A percentile compares a stretch with the other conserved stretches of the same genome.
These are phyloP conservation scores for Corapipo altera DNA, from an alignment of 2,113 vertebrate species.

Conservation along the genomic window DNA sequence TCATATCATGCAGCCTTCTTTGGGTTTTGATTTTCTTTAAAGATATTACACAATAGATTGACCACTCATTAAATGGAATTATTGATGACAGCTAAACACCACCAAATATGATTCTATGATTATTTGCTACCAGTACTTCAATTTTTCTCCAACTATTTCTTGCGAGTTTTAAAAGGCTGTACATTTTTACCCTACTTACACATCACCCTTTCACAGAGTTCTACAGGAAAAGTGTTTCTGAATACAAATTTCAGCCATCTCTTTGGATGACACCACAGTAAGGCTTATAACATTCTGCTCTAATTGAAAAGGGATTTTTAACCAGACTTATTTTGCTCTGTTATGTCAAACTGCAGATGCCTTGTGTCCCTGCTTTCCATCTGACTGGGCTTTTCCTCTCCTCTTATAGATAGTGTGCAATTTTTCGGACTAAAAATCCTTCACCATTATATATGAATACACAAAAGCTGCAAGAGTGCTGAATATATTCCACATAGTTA, in stretches of 20 bases:
- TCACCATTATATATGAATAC: background rate
- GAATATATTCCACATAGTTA: background rate
- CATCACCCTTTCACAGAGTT: background rate
- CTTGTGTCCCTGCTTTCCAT: background rate
- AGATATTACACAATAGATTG: background rate
- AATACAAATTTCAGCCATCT: background rate
- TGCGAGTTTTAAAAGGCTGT: background rate
- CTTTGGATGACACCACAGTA: background rate
- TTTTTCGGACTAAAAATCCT: background rate
- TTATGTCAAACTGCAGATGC: background rate
- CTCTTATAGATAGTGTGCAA: background rate
- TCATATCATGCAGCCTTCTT: background rate
- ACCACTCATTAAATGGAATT: background rate
- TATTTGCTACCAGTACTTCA: background rate
- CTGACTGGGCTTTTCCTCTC: background rate
- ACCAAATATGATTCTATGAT: background rate
- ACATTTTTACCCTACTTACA: background rate
- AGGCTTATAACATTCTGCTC: background rate
- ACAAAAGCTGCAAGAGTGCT: background rate
- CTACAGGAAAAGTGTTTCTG: background rate
- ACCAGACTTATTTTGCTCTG: background rate
- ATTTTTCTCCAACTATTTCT: background rate
- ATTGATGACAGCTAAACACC: background rate
- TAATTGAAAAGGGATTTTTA: slow-evolving; percentile 1
- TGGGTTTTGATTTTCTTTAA: background rate